Conservation (phyloP, 1,140 invertebrate species). For the Scaptomyza graminum region DNA sequence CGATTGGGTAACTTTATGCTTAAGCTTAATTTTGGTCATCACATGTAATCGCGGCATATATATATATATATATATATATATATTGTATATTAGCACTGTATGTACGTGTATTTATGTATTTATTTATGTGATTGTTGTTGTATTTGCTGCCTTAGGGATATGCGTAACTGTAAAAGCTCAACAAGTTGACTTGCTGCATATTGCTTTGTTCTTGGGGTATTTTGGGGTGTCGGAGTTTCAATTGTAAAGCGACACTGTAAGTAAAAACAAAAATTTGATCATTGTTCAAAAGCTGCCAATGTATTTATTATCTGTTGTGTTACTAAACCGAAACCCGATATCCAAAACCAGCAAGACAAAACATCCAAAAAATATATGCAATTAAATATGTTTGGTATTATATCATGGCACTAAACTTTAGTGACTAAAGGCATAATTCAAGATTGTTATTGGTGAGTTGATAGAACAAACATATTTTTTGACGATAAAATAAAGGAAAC, state of each 20-base stretch:
- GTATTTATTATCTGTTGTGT: slow-evolving; percentile 4
- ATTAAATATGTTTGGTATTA: background rate
- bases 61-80: background rate
- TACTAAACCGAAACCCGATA: slow-evolving; percentile 17
- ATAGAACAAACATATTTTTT: no score
- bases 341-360: slow-evolving; percentile 7
- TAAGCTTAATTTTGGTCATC: slow-evolving; percentile 20
- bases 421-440: no score
- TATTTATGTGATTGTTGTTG: slow-evolving; percentile 8
- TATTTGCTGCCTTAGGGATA: slow-evolving; percentile 31
- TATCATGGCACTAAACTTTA: no score
- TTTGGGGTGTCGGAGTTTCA: slow-evolving; percentile 53
- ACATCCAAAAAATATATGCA: background rate
- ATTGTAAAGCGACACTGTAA: slow-evolving; percentile 79
- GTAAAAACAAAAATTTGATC: slow-evolving; percentile 46
- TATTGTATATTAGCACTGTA: background rate
- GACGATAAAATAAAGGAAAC: no score
- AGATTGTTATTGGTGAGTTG: no score
- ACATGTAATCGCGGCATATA: slow-evolving; percentile 2
- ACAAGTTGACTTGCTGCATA: slow-evolving; percentile 48
- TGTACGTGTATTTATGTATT: slow-evolving; percentile 1
- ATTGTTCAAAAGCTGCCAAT: slow-evolving; percentile 50
- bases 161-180: slow-evolving; percentile 26
- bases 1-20: slow-evolving; percentile 31
- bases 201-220: slow-evolving; percentile 14